These are phyloP conservation scores for Cynopterus brachyotis DNA, from an alignment of 2,113 vertebrate genomes.

Conservation along the genomic window DNA sequence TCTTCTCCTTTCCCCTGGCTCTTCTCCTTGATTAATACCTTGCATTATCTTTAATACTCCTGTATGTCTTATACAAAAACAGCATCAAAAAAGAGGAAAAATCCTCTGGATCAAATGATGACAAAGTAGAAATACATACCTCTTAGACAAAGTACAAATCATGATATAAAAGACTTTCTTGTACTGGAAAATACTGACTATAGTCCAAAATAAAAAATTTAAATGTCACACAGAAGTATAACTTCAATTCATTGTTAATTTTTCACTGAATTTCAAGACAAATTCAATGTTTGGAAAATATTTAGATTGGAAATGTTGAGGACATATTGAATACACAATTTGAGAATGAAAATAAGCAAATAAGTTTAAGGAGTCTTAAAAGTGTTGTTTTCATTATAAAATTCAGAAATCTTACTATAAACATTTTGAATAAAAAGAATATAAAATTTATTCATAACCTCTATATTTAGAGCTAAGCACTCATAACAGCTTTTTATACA, in stretches of 20 bases:
- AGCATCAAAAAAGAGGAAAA: slow-evolving; percentile 15
- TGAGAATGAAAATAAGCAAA: slow-evolving; percentile 28
- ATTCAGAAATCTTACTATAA: not conserved
- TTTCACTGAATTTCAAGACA: slow-evolving; percentile 8
- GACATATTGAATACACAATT: not conserved
- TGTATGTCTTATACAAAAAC: not conserved
- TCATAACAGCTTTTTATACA: not conserved
- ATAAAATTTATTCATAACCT: slow-evolving; percentile 15
- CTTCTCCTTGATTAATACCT: not conserved
- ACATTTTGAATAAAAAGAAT: slow-evolving; percentile 1
- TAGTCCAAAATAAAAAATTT: not conserved
- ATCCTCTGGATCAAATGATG: not conserved
- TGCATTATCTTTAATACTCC: not conserved
- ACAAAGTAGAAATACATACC: not conserved
- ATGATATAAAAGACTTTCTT: not conserved
- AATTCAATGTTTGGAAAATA: not conserved
- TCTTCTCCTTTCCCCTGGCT: not conserved
- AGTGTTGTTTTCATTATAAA: slow-evolving; percentile 8
- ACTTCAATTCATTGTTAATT: not conserved
- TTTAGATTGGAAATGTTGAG: not conserved
- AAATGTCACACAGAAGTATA: not conserved
- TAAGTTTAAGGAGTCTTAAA: slow-evolving; percentile 1
- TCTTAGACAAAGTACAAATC: not conserved
- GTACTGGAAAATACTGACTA: not conserved
- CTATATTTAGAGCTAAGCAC: not conserved